Evolutionary conservation across 2,797 vertebrate species (phyloP).

Genomic region (Dallia pectoralis): DNA sequence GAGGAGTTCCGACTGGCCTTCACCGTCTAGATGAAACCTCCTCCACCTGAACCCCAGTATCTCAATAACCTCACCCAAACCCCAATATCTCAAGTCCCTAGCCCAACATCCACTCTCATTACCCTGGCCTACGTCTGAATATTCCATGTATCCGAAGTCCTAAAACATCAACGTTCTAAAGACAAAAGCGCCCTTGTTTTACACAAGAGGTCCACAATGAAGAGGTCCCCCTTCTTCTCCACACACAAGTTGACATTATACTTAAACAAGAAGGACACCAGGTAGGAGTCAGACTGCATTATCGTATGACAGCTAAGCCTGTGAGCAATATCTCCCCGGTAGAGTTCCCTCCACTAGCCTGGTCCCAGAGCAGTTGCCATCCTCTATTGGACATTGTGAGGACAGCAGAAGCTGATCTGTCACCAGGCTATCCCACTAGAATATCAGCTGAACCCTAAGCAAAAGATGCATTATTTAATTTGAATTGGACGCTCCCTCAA

Average conservation of each 20-base stretch:
- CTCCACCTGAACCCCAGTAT: slow-evolving; percentile 16
- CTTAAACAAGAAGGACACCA: slow-evolving; percentile 43
- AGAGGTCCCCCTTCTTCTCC: slow-evolving; percentile 85
- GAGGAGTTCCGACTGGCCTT: slow-evolving; percentile 77
- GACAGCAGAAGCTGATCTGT: not conserved
- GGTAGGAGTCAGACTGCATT: slow-evolving; percentile 50
- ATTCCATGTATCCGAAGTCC: not conserved
- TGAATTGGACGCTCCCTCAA: not conserved
- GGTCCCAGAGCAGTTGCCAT: not conserved
- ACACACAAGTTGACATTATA: slow-evolving; percentile 66
- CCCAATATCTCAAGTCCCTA: not conserved
- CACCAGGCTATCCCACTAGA: not conserved
- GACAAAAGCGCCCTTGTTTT: slow-evolving; percentile 79
- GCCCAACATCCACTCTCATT: not conserved
- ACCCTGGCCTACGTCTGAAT: not conserved
- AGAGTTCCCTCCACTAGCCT: slow-evolving; percentile 36
- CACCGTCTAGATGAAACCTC: slow-evolving; percentile 48
- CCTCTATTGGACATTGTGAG: not conserved
- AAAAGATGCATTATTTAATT: slow-evolving; percentile 28
- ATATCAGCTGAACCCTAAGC: slow-evolving; percentile 41
- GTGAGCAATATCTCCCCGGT: slow-evolving; percentile 55
- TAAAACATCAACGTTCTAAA: slow-evolving; percentile 64
- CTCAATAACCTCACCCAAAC: not conserved
- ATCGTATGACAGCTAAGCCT: slow-evolving; percentile 43
- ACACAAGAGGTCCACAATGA: slow-evolving; percentile 77